Conservation (phyloP, 1,140 invertebrate genomes). For the Microplitis demolitor region DNA sequence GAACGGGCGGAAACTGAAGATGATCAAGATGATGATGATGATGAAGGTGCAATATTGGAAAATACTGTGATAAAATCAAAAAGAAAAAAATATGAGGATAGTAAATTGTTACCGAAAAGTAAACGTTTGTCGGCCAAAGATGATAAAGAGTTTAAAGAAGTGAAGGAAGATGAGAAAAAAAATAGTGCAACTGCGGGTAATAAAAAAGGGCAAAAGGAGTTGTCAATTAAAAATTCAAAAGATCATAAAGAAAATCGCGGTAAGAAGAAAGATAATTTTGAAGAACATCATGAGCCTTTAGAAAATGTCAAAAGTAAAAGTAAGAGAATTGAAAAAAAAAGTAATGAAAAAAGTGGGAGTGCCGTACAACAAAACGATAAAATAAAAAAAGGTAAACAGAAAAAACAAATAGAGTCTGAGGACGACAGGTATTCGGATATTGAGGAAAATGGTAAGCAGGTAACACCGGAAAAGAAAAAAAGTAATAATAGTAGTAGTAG, state of each 20-base stretch:
- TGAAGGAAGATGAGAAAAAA: constrained; percentile 32
- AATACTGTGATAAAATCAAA: constrained; percentile 54
- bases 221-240: constrained; percentile 32
- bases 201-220: constrained; percentile 46
- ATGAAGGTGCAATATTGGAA: constrained; percentile 51
- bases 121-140: constrained; percentile 58
- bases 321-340: constrained; percentile 54
- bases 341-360: constrained; percentile 49
- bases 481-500: constrained; percentile 18
- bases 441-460: constrained; percentile 29
- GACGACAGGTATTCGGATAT: constrained; percentile 54
- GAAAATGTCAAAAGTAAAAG: constrained; percentile 51
- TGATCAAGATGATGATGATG: constrained; percentile 25
- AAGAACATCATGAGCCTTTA: constrained; percentile 49
- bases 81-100: constrained; percentile 44
- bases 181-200: constrained; percentile 30
- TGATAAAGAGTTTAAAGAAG: constrained; percentile 54
- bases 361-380: constrained; percentile 53
- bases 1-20: constrained; percentile 9
- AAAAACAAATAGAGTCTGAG: constrained; percentile 50
- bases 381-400: constrained; percentile 59
- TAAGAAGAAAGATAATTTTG: constrained; percentile 55
- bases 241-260: constrained; percentile 40
- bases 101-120: constrained; percentile 56
- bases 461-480: constrained; percentile 44